Base-by-base conservation (phyloP, 2,797 vertebrate genomes). In the Acropternis orthonyx region DNA sequence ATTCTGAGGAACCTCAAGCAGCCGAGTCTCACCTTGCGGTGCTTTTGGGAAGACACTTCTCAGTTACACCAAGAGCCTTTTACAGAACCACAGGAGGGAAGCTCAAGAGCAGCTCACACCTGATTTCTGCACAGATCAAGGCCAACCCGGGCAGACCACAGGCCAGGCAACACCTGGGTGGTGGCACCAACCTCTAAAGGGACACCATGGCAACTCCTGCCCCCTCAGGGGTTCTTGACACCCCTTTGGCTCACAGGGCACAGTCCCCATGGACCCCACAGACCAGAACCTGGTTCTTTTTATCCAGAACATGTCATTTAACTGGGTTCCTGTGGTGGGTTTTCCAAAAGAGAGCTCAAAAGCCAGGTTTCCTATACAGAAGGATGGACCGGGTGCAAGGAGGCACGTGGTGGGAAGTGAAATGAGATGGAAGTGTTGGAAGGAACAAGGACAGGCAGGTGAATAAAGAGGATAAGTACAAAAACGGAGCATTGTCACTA, bases 321-420 rank as follows among this genome's bases (percentile, higher is more conserved):
- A 36, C 9, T 6, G 24, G 30, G 49, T 43, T 16, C 26, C 56
- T 78, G 36, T 21, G 27, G 48, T 4, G 28, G 19, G 34, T 27
- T 49, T 84, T 32, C 58, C 73, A 75, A 84, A 94, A 37, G 74
- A 87, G 77, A 90, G 66, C 36, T 85, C 5, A 9, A 58, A 67
- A 81, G 76, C 88, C 90, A 81, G 75, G 87, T 80, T 92, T 95
- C 95, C 95, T 89, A 3, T 2, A 18, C 4, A 85, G 83, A 61
- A 85, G 67, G 58, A 58, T 46, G 76, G 58, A 87, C 48, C 21
- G 2, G 72, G 88, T 65, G 69, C 77, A 52, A 78, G 62, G 88
- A 84, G 93, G 91, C 85, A 48, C 65, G 2, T 0, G 56, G 88
- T 69, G 84, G 67, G 72, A 94, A 80, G 46, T 14, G 56, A 59